Conservation (phyloP, 2,113 vertebrate genomes). For the Peromyscus maniculatus region DNA sequence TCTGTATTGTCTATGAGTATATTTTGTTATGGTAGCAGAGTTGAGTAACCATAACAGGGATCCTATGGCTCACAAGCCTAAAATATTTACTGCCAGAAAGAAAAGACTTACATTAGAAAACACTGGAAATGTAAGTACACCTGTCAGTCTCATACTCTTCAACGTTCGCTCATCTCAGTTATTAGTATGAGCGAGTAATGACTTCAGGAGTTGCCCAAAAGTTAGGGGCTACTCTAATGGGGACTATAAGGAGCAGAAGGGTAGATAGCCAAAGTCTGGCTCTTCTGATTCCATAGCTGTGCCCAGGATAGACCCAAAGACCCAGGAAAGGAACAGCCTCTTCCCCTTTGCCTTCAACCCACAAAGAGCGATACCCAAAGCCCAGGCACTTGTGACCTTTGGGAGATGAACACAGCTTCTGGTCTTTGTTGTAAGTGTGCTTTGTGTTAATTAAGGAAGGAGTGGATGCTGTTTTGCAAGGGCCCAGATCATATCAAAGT, state of each 20-base stretch:
- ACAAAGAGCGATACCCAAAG: not conserved
- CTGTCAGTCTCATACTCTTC: not conserved
- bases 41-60: not conserved
- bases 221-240: not conserved
- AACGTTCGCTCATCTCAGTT: not conserved
- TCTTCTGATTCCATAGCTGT: not conserved
- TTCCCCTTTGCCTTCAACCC: not conserved
- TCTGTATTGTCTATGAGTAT: not conserved
- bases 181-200: not conserved
- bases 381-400: not conserved
- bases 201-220: not conserved
- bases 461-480: not conserved
- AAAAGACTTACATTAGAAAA: not conserved
- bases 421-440: not conserved
- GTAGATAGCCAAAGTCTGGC: not conserved
- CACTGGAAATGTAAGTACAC: not conserved
- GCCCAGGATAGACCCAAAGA: not conserved
- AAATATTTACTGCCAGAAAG: not conserved
- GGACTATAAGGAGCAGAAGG: not conserved
- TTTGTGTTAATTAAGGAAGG: not conserved
- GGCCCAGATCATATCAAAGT: not conserved
- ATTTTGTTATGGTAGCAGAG: not conserved
- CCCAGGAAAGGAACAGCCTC: rapidly evolving
- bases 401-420: not conserved
- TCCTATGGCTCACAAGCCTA: not conserved